These are phyloP conservation scores for Mesorhabditis sp. DNA, from an alignment of 2,888 invertebrate species.

Conservation along the genomic window DNA sequence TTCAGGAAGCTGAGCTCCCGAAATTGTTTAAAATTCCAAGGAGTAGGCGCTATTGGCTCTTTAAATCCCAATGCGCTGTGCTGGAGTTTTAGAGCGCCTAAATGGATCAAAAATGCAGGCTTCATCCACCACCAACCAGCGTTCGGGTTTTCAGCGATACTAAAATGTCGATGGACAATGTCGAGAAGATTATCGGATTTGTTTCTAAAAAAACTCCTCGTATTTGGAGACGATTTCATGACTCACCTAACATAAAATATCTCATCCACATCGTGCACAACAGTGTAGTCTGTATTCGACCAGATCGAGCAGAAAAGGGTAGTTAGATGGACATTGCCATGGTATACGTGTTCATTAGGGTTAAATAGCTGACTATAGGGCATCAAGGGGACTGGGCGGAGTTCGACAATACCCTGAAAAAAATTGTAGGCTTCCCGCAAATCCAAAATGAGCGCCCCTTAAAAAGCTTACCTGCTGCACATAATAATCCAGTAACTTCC, in stretches of 20 bases:
- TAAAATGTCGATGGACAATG: background rate
- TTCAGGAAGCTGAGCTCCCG: background rate
- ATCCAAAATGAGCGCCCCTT: background rate
- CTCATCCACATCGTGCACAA: background rate
- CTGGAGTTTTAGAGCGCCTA: background rate
- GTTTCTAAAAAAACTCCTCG: background rate
- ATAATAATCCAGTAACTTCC: background rate
- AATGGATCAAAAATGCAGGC: background rate
- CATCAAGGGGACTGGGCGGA: background rate
- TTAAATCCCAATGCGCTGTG: background rate
- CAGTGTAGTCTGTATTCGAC: background rate
- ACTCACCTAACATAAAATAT: background rate
- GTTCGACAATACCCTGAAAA: background rate
- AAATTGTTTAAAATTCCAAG: background rate
- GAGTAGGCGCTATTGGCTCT: background rate
- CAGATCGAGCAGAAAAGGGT: conserved; percentile 1
- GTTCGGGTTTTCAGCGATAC: background rate
- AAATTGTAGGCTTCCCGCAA: background rate
- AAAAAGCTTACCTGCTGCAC: background rate
- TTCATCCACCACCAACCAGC: background rate
- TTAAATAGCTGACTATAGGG: background rate
- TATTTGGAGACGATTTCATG: background rate
- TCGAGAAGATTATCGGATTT: background rate
- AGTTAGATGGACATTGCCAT: background rate
- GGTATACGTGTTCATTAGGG: background rate